Evolutionary conservation across 2,797 vertebrate genomes (phyloP), one percentile per base, ranked within the genome.

Genomic region (Chelidonichthys spinosus): DNA sequence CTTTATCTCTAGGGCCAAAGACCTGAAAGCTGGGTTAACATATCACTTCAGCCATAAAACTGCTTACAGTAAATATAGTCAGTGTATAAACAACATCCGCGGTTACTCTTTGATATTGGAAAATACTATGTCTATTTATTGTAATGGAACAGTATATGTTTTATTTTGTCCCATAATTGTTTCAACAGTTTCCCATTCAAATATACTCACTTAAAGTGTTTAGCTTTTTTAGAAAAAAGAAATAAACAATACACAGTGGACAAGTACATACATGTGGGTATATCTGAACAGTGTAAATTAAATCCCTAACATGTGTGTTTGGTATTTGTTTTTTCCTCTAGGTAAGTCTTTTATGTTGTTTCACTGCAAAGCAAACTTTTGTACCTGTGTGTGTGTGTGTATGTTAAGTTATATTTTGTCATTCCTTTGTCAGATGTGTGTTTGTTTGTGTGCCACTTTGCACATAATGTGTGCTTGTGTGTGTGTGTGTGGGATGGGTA

Each of bases 1-100:
- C 77, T 90, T 90, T 87, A 89, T 85, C 85, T 86, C 71, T 42
- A 8, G 54, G 84, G 87, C 85, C 86, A 81, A 87, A 89, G 77
- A 76, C 74, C 72, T 76, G n/a, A 86, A 76, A 17, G 63, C 68
- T 79, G 66, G 72, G 74, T 82, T 83, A 89, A 89, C 81, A 60
- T 66, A 76, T 85, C 79, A 64, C 74, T 76, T 69, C 56, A 85
- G 63, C 71, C 50, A 66, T 82, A 69, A 82, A 78, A 78, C 47
- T 36, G 60, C 49, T 84, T 78, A 69, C 79, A 77, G 56, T 85
- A 79, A 85, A 81, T 69, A 40, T 25, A 56, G 65, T 70, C 8
- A 61, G 61, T 74, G 58, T 43, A 75, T 75, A 64, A 73, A 58
- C 58, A 71, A 13, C 14, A 78, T 25, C 49, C 25, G 17, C 32